Evolutionary conservation across 2,797 vertebrate species (phyloP).

Genomic region (Myotis findleyi): DNA sequence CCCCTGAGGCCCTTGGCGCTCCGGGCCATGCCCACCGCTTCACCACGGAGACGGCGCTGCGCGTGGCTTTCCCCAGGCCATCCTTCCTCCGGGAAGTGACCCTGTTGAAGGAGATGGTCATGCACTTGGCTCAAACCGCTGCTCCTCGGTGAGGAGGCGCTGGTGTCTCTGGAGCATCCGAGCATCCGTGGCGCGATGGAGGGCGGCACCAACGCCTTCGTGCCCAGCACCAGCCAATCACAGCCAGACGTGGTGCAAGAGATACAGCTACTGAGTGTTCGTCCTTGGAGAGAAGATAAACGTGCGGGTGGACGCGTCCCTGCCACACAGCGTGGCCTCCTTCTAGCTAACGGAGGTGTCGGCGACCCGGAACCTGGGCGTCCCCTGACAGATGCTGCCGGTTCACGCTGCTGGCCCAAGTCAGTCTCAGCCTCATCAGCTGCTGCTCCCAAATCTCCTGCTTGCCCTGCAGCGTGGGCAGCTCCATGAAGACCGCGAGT

Average conservation of each 20-base stretch:
- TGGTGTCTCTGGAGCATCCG: constrained; percentile 92
- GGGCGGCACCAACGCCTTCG: constrained; percentile 84
- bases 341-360: rapidly evolving
- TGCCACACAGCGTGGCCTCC: not conserved
- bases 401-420: constrained; percentile 90
- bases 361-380: rapidly evolving
- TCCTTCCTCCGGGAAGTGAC: constrained; percentile 96
- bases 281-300: too few species aligned
- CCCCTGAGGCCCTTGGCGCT: constrained; percentile 88
- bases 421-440: constrained; percentile 94
- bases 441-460: constrained; percentile 96
- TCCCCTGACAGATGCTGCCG: constrained; percentile 91
- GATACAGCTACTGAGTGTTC: rapidly evolving
- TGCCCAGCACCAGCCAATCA: not conserved
- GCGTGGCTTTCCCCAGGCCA: constrained; percentile 94
- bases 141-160: constrained; percentile 94
- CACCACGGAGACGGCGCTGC: constrained; percentile 95
- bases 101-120: constrained; percentile 95
- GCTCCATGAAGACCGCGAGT: constrained; percentile 95
- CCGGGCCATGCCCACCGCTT: constrained; percentile 94
- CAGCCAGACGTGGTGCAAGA: rapidly evolving
- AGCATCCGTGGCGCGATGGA: constrained; percentile 94
- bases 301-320: rapidly evolving
- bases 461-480: constrained; percentile 95
- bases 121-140: constrained; percentile 96